Conservation (phyloP, 1,140 invertebrate genomes). For the Drosophila murphyi region DNA sequence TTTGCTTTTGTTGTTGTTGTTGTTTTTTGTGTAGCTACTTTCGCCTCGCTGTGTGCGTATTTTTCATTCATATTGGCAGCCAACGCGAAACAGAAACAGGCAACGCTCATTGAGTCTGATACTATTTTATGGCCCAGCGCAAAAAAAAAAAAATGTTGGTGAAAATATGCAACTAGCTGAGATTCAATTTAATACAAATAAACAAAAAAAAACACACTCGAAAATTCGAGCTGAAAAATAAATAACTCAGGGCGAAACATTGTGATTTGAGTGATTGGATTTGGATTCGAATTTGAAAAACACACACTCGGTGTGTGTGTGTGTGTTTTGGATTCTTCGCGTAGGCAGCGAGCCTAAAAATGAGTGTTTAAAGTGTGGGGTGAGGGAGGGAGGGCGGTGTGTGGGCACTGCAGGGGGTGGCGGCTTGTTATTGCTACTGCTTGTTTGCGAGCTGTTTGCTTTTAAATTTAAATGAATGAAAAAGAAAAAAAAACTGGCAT, state of each 20-base stretch:
- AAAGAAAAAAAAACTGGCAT: conserved; percentile 68
- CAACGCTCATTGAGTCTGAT: conserved; percentile 41
- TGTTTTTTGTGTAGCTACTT: conserved; percentile 44
- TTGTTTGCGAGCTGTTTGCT: conserved; percentile 71
- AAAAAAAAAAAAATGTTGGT: conserved; percentile 29
- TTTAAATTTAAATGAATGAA: conserved; percentile 83
- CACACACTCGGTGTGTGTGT: too few species aligned
- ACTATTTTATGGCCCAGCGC: conserved; percentile 40
- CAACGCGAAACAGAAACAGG: conserved; percentile 58
- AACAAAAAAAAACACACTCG: conserved; percentile 21
- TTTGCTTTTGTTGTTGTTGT: conserved; percentile 8
- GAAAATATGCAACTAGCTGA: conserved; percentile 55
- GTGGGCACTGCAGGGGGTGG: conserved; percentile 51
- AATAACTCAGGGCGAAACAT: conserved; percentile 32
- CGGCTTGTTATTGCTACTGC: conserved; percentile 17
- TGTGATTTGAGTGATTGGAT: conserved; percentile 20
- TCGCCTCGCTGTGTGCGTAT: conserved; percentile 64
- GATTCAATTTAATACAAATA: conserved; percentile 59
- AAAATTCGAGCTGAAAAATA: conserved; percentile 44
- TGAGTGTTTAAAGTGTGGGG: conserved; percentile 24
- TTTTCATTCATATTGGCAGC: conserved; percentile 77
- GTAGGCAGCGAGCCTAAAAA: conserved; percentile 50
- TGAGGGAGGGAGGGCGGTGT: conserved; percentile 2
- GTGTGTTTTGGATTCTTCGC: conserved; percentile 42
- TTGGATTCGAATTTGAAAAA: conserved; percentile 21